A percentile compares a stretch with the other conserved stretches of the same genome.
Conservation (phyloP, 1,140 invertebrate genomes). For the Plutomurus gul region DNA sequence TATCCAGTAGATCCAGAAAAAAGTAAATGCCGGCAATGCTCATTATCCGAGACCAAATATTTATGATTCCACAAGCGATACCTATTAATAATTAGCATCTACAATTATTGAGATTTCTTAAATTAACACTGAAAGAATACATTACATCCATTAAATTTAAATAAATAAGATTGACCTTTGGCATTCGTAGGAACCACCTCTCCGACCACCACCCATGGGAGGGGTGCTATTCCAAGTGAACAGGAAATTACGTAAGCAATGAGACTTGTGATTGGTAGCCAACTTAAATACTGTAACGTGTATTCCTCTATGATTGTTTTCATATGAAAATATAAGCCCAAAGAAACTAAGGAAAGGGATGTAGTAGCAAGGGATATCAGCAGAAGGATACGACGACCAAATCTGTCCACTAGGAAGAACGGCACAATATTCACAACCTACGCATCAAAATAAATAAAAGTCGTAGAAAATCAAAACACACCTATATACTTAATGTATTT, state of each 20-base stretch:
- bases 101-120: too few relatives aligned
- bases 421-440: constrained; percentile 58
- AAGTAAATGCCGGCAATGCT: background rate
- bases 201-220: background rate
- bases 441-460: background rate
- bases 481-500: background rate
- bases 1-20: background rate
- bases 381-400: background rate
- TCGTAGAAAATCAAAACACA: background rate
- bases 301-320: background rate
- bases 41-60: background rate
- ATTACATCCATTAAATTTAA: too few relatives aligned
- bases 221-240: background rate
- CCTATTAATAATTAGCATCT: too few relatives aligned
- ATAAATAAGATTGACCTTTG: background rate
- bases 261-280: background rate
- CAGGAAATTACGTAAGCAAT: background rate
- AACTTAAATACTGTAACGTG: background rate
- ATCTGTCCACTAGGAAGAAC: constrained; percentile 45
- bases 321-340: background rate
- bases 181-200: background rate
- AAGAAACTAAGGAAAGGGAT: background rate
- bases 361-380: background rate
- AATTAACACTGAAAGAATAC: too few relatives aligned
- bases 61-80: background rate